phyloP scores from a whole-genome alignment of 2,113 vertebrate genomes.

The Chionomys nivalis region DNA sequence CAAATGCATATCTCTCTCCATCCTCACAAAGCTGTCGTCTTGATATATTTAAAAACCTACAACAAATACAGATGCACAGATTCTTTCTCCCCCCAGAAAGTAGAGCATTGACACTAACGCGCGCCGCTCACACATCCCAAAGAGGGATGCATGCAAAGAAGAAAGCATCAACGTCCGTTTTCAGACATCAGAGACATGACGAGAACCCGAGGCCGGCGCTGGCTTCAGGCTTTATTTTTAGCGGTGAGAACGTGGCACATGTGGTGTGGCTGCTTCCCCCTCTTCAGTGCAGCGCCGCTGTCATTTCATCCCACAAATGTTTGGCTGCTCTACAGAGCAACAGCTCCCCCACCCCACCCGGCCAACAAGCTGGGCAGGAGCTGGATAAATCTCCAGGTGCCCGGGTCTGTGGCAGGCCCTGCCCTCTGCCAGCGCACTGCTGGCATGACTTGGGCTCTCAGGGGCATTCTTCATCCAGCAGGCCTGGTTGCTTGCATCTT shows the following conservation, averaged over 20 bases:
- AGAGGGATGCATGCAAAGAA: not conserved
- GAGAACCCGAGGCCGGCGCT: not conserved
- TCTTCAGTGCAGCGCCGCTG: not conserved
- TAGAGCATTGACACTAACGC: not conserved
- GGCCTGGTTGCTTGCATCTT: too few species aligned
- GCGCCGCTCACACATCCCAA: accelerated
- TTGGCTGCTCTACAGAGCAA: not conserved
- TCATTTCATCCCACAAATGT: not conserved
- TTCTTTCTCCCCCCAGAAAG: not conserved
- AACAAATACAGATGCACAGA: not conserved
- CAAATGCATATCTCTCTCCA: not conserved
- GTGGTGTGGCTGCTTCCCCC: accelerated
- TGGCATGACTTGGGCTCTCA: not conserved
- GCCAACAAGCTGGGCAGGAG: accelerated
- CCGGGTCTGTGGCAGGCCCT: accelerated
- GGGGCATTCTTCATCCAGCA: not conserved
- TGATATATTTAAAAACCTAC: not conserved
- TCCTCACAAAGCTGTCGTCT: not conserved
- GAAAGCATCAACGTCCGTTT: not conserved
- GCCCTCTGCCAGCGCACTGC: accelerated
- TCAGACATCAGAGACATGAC: not conserved
- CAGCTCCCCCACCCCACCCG: accelerated
- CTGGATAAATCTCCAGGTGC: not conserved
- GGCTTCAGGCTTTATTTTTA: not conserved
- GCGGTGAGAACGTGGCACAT: not conserved